Conservation (phyloP, 2,888 invertebrate species). For the Lissonota sp. region DNA sequence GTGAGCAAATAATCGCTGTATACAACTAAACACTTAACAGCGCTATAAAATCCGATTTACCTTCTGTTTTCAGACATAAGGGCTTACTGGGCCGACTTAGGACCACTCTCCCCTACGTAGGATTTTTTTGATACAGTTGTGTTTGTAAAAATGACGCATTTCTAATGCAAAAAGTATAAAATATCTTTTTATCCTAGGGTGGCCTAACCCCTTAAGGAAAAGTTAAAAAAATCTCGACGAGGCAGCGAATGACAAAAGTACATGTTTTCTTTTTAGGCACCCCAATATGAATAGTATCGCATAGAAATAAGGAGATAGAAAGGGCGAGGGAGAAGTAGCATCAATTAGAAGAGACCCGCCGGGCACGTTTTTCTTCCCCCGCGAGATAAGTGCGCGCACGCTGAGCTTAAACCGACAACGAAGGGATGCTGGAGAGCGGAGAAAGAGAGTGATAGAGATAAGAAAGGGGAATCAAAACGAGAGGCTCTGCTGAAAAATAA, state of each 20-base stretch:
- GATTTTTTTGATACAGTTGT: too few species aligned
- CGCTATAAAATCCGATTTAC: too few species aligned
- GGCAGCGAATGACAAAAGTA: background rate
- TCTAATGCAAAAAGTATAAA: too few species aligned
- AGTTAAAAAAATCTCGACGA: slow-evolving; percentile 8
- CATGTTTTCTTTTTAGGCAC: too few species aligned
- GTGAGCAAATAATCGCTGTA: too few species aligned
- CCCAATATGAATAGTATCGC: background rate
- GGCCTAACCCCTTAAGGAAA: too few species aligned
- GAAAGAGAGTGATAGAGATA: background rate
- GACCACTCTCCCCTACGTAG: too few species aligned
- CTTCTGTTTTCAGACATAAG: too few species aligned
- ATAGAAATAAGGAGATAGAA: slow-evolving; percentile 41
- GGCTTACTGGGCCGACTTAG: too few species aligned
- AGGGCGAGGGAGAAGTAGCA: slow-evolving; percentile 57
- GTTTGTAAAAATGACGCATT: too few species aligned
- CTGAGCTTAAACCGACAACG: slow-evolving; percentile 62
- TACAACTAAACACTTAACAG: too few species aligned
- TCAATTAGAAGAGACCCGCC: slow-evolving; percentile 65
- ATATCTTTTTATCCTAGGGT: too few species aligned
- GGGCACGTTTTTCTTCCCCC: slow-evolving; percentile 56
- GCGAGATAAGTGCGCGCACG: slow-evolving; percentile 67
- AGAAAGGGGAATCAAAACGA: background rate
- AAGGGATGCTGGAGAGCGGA: slow-evolving; percentile 45
- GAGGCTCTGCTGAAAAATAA: slow-evolving; percentile 55